Evolutionary conservation across 2,888 invertebrate genomes (phyloP), one percentile per base, ranked within the genome.

Genomic region (Luffia ferchaultella): DNA sequence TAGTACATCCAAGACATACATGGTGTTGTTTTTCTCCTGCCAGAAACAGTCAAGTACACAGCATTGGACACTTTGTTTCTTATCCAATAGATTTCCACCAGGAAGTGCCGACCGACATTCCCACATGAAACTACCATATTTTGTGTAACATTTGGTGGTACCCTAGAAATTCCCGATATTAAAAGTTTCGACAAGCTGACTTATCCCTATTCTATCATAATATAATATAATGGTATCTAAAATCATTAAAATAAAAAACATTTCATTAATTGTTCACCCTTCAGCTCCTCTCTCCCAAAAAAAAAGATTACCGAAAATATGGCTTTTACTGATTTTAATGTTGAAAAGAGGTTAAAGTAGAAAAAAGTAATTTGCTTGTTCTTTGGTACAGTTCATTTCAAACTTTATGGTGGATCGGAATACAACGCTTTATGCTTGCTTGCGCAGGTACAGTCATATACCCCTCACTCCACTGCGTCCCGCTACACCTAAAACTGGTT

Each of bases 21-120:
- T 89, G 2, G 85, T 88, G 50, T 87, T 86, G 3, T 73, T 68
- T 1, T 72, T 63, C 49, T 87, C 85, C 52, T 86, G 77, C 76
- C 88, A 93, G 55, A 98, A 87, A 64, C 96, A 93, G 70, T 98
- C 98, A 15, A 98, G 68, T 42, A 97, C 86, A 45, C 91, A 90
- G 57, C 86, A 86, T 47, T 76, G 57, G 16, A 51, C 85, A 50
- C 67, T 74, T 45, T 62, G 60, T 20, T 65, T 63, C 1, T 57
- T 43, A 7, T 64, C 18, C 30, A 49, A 40, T 0, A 62, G 59
- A 57, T 82, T 85, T 3, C 94, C 94, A 17, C 93, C 94, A 0
- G 95, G 95, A 50, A 96, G 77, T 2, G 76, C 70, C 0, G 93
- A 92, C 16, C 73, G 76, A 56, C 90, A 88, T 49, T 78, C 70